Percentiles rank a stretch among this genome's conserved stretches.
phyloP scores from a whole-genome alignment of 2,113 vertebrate genomes.

The Malurus alboscapulatus region DNA sequence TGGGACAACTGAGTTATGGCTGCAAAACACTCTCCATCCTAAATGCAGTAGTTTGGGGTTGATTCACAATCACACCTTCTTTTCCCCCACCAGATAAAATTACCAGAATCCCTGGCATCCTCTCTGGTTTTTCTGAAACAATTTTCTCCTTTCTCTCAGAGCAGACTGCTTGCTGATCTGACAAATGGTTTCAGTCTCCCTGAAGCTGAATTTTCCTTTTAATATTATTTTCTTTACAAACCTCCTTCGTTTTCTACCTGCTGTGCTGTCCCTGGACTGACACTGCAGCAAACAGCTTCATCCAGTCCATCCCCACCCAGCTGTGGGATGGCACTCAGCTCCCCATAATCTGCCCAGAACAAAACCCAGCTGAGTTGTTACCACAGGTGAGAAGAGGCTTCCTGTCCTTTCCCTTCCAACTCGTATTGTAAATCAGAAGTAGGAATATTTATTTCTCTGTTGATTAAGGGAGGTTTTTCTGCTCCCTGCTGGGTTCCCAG shows the following conservation, averaged over 20 bases:
- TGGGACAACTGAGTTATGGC: not conserved
- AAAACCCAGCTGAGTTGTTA: not conserved
- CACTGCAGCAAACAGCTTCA: not conserved
- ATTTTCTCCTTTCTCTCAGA: not conserved
- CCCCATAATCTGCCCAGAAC: not conserved
- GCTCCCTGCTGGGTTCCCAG: not conserved
- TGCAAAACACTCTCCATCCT: not conserved
- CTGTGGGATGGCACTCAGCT: not conserved
- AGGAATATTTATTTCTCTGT: not conserved
- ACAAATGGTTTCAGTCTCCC: not conserved
- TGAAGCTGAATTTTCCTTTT: not conserved
- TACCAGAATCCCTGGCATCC: not conserved
- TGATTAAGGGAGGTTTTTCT: not conserved
- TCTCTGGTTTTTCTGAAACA: not conserved
- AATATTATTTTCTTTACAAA: not conserved
- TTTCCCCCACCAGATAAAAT: not conserved
- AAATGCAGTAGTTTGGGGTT: not conserved
- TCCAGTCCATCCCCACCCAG: not conserved
- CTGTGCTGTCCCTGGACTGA: not conserved
- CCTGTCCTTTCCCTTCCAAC: not conserved
- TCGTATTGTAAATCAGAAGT: not conserved
- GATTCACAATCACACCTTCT: not conserved
- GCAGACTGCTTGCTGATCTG: not conserved
- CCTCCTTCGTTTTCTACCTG: not conserved
- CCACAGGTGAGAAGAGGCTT: not conserved